Percentiles rank a stretch among this genome's conserved stretches.
Evolutionary conservation across 2,797 vertebrate species (phyloP).

Genomic region (Vespertilio murinus): DNA sequence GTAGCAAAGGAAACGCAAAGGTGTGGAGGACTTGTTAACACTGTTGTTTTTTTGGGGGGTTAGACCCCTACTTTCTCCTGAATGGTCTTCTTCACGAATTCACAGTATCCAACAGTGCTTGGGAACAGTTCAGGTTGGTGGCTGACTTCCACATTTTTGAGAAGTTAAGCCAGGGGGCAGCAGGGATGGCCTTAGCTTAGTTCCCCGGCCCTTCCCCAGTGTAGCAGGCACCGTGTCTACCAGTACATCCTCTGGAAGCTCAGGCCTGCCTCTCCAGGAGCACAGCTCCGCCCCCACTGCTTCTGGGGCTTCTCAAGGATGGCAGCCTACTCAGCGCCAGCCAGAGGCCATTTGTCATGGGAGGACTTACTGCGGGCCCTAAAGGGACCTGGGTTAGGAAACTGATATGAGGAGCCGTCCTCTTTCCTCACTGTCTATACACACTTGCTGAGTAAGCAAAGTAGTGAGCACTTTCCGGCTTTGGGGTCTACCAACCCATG

Average conservation of each 20-base stretch:
- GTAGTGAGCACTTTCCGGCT: not conserved
- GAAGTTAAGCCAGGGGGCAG: not conserved
- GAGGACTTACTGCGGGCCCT: not conserved
- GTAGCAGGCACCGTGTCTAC: not conserved
- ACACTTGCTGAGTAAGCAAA: not conserved
- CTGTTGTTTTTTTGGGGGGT: conserved; percentile 22
- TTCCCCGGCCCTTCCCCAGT: not conserved
- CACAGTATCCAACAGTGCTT: conserved; percentile 40
- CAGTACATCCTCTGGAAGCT: not conserved
- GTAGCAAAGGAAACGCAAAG: not conserved
- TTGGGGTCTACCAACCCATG: not conserved
- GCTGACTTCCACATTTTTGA: not conserved
- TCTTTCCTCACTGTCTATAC: not conserved
- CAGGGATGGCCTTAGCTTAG: not conserved
- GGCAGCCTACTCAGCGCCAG: not conserved
- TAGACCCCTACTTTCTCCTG: conserved; percentile 22
- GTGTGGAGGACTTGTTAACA: not conserved
- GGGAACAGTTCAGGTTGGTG: not conserved
- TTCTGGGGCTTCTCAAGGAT: not conserved
- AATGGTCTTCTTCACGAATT: conserved; percentile 20
- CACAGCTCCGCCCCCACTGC: not conserved
- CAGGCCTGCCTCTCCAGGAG: not conserved
- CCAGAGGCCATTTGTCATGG: conserved; percentile 23
- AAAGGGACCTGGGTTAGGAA: not conserved
- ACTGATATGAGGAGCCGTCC: not conserved